Conservation (phyloP, 2,888 invertebrate species). For the Drosophila borealis region DNA sequence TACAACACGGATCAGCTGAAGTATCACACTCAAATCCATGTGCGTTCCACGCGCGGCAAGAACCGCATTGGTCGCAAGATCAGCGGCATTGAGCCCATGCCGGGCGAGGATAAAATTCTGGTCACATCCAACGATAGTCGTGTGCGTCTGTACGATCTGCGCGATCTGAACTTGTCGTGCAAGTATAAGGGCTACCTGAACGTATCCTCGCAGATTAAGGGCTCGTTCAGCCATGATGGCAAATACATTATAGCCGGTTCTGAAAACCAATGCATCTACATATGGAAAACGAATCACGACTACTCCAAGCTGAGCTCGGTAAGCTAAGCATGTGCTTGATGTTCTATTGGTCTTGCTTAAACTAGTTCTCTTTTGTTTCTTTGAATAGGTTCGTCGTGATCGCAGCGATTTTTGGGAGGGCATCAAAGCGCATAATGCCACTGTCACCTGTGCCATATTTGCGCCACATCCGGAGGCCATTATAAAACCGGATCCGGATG, state of each 20-base stretch:
- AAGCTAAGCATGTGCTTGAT: slow-evolving; percentile 14
- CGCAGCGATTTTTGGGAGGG: slow-evolving; percentile 99
- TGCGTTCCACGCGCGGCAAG: slow-evolving; percentile 97
- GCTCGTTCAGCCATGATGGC: slow-evolving; percentile 98
- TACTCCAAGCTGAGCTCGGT: slow-evolving; percentile 97
- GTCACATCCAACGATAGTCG: slow-evolving; percentile 99
- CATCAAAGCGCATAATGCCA: slow-evolving; percentile 96
- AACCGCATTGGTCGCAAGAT: slow-evolving; percentile 98
- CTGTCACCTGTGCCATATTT: slow-evolving; percentile 98
- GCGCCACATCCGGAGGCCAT: slow-evolving; percentile 98
- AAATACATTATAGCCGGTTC: slow-evolving; percentile 99
- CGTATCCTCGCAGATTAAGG: slow-evolving; percentile 98
- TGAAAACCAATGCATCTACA: slow-evolving; percentile 98
- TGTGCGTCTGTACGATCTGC: slow-evolving; percentile 96
- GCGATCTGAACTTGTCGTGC: slow-evolving; percentile 97
- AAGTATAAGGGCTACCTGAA: slow-evolving; percentile 98
- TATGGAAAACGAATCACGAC: slow-evolving; percentile 99
- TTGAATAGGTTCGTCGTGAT: slow-evolving; percentile 90
- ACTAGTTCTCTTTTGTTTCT: not conserved
- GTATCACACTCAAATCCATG: slow-evolving; percentile 99
- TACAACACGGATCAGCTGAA: slow-evolving; percentile 99
- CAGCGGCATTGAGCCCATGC: slow-evolving; percentile 98
- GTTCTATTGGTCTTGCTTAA: not conserved
- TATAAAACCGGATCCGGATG: slow-evolving; percentile 89
- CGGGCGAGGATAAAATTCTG: slow-evolving; percentile 96